Conservation (phyloP, 2,113 vertebrate species). For the Cochlearius cochlearius region DNA sequence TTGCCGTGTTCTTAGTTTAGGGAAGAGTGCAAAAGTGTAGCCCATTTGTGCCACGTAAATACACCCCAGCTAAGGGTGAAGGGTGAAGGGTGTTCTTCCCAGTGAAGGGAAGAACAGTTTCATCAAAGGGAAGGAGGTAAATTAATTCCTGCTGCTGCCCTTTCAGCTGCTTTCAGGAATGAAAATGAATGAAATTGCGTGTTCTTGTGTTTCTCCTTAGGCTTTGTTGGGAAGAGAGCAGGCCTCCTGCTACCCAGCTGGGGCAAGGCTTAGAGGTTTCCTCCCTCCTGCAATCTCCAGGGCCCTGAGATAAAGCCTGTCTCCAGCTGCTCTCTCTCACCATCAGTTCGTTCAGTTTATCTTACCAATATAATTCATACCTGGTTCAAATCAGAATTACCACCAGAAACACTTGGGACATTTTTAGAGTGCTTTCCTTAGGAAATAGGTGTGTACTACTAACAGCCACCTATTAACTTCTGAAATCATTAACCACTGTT, state of each 20-base stretch:
- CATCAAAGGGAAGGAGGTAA: background rate
- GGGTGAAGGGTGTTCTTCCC: too few relatives aligned
- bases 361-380: background rate
- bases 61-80: background rate
- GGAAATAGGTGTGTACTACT: background rate
- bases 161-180: background rate
- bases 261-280: background rate
- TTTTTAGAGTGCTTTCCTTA: background rate
- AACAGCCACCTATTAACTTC: background rate
- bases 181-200: background rate
- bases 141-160: background rate
- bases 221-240: background rate
- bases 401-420: fast-evolving
- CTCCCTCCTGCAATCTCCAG: background rate
- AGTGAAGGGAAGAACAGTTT: background rate
- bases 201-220: background rate
- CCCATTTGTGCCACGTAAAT: background rate
- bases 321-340: background rate
- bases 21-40: background rate
- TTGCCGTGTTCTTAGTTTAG: background rate
- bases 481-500: background rate
- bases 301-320: background rate
- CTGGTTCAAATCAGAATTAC: background rate
- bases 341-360: background rate
- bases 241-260: background rate